Conservation (phyloP, 2,888 invertebrate species). For the Drosophila mayaguana region DNA sequence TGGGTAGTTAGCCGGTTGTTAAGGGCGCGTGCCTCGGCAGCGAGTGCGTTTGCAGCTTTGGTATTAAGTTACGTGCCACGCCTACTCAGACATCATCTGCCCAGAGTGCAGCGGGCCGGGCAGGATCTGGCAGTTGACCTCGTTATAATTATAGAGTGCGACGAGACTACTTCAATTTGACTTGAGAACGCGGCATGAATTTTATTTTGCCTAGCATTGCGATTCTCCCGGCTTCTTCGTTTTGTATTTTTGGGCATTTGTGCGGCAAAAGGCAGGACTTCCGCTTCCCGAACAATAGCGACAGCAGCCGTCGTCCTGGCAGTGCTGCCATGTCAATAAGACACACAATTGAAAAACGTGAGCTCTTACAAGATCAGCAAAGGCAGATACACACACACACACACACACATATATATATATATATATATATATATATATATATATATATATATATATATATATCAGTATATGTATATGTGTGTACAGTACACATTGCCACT, state of each 20-base stretch:
- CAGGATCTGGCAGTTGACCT: constrained; percentile 63
- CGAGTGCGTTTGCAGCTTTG: constrained; percentile 61
- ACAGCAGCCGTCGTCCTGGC: constrained; percentile 31
- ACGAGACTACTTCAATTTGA: constrained; percentile 67
- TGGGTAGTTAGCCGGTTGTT: constrained; percentile 24
- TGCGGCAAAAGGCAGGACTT: constrained; percentile 69
- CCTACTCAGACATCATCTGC: constrained; percentile 54
- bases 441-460: not conserved
- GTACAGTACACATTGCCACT: constrained; percentile 50
- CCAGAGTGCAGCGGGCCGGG: constrained; percentile 3
- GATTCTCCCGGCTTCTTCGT: constrained; percentile 1
- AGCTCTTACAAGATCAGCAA: constrained; percentile 71
- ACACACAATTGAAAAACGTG: constrained; percentile 66
- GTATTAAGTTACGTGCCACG: constrained; percentile 71
- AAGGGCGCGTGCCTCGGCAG: constrained; percentile 61
- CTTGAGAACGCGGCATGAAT: constrained; percentile 62
- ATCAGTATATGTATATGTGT: not conserved
- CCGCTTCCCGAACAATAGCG: constrained; percentile 54
- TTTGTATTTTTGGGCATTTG: constrained; percentile 49
- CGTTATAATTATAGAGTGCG: constrained; percentile 72
- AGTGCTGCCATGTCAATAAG: constrained; percentile 74
- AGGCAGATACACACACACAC: constrained; percentile 49
- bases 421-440: not conserved
- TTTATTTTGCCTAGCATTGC: constrained; percentile 14
- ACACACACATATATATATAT: not conserved